Base-by-base conservation (phyloP, 2,888 invertebrate genomes). In the Crocallis elinguaria region DNA sequence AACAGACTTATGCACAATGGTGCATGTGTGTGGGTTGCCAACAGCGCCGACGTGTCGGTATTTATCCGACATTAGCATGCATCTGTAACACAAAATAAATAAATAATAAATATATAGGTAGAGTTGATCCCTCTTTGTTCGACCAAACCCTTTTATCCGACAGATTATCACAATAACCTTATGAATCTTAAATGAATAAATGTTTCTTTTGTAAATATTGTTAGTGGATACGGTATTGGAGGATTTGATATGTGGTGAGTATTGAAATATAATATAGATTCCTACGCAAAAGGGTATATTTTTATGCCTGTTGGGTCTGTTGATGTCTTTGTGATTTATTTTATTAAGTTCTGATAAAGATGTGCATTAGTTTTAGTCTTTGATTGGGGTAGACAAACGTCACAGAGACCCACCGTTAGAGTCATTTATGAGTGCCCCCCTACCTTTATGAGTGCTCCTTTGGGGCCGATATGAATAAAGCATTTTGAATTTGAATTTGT, bases 61-160 rank as follows among this genome's bases (percentile, higher is more conserved):
- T 86, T 86, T 86, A 85, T 84, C 82, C 84, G 82, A 82, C 83
- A 87, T 86, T 86, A 86, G 77, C 79, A 84, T 83, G 83, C 82
- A 85, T 85, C 83, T 82, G 82, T 79, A 79, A 77, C 43, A 37
- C 35, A 44, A 49, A 30, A 41, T 29, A 55, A 44, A 49, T 49
- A 39, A 39, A 49, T 44, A 43, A 49, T 49, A 44, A 43, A 45
- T 29, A 43, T 46, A 35, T 42, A 38, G 42, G 50, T 57, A 57
- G 46, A 45, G 11, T 82, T 83, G 85, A 84, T 86, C 81, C 81
- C 69, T 80, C 82, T 84, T 85, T 83, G 83, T 85, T 79, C 75
- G 49, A 54, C 64, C 67, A 66, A 77, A 76, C 69, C 80, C 73
- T 78, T n/a, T 81, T 77, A 73, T 69, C 70, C 69, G 64, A 62